phyloP scores from a whole-genome alignment of 2,113 vertebrate species.

The Mixornis gularis region DNA sequence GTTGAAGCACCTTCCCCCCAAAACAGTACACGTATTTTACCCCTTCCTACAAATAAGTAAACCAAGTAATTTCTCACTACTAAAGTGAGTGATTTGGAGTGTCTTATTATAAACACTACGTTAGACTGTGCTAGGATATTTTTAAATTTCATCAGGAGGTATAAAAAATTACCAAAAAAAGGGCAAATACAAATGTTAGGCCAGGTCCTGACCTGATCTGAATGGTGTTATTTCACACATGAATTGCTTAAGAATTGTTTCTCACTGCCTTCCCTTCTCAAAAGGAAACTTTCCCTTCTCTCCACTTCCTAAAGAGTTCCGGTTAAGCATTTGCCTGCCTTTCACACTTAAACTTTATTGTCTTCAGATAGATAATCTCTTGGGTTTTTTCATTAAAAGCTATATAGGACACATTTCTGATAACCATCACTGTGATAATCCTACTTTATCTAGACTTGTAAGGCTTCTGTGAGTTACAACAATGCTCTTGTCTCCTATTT shows the following conservation, averaged over 20 bases:
- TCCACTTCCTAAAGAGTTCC: background rate
- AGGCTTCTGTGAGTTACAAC: background rate
- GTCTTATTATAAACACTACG: background rate
- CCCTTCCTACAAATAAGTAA: background rate
- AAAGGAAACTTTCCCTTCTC: background rate
- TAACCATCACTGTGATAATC: background rate
- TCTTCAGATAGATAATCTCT: background rate
- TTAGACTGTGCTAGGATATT: background rate
- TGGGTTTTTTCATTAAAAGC: background rate
- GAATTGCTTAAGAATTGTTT: background rate
- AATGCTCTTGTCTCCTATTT: background rate
- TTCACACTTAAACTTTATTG: background rate
- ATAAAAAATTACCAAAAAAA: background rate
- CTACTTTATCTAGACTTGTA: background rate
- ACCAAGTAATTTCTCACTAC: background rate
- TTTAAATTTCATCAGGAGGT: background rate
- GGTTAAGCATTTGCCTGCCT: background rate
- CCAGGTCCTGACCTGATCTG: background rate
- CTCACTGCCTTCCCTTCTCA: background rate
- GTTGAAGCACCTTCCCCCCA: background rate
- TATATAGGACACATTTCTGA: background rate
- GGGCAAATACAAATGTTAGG: background rate
- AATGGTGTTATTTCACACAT: background rate
- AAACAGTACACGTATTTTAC: background rate
- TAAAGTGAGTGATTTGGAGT: slow-evolving; percentile 1